A percentile compares a stretch with the other conserved stretches of the same genome.
Evolutionary conservation across 2,113 vertebrate species (phyloP).

Genomic region (Zapus hudsonius): DNA sequence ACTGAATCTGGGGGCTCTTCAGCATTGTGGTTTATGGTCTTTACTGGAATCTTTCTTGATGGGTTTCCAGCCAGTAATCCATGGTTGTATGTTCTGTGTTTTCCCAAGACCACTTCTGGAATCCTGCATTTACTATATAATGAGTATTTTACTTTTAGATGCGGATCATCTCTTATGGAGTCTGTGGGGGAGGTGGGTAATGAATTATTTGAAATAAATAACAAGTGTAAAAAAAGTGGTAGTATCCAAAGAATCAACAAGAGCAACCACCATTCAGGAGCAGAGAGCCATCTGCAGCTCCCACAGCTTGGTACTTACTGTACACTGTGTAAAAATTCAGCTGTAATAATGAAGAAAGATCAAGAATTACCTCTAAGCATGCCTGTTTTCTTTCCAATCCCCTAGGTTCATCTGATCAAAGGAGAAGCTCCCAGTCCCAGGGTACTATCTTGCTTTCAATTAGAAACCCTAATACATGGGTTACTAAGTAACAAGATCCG

Average conservation of each 20-base stretch:
- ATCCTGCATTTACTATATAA: constrained; percentile 58
- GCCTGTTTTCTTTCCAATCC: neutral
- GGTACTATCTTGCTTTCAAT: constrained; percentile 30
- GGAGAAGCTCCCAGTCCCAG: neutral
- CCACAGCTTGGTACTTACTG: neutral
- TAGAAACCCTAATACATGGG: neutral
- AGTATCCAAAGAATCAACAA: constrained; percentile 36
- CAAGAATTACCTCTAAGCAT: neutral
- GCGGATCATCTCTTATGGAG: constrained; percentile 32
- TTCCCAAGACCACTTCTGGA: constrained; percentile 36
- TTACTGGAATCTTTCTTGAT: constrained; percentile 54
- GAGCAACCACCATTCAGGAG: constrained; percentile 17
- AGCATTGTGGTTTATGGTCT: constrained; percentile 48
- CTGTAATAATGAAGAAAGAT: neutral
- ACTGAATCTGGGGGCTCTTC: constrained; percentile 43
- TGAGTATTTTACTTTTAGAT: constrained; percentile 72
- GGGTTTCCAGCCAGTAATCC: constrained; percentile 58
- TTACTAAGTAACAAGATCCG: neutral
- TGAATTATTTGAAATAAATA: constrained; percentile 59
- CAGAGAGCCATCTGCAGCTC: neutral
- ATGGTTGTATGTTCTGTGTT: constrained; percentile 55
- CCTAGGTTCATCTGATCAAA: neutral
- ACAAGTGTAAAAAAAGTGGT: constrained; percentile 49
- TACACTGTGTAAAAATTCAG: neutral
- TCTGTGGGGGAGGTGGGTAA: constrained; percentile 33